These are phyloP conservation scores for Diarsia mendica DNA, from an alignment of 2,888 invertebrate species.

Conservation along the genomic window DNA sequence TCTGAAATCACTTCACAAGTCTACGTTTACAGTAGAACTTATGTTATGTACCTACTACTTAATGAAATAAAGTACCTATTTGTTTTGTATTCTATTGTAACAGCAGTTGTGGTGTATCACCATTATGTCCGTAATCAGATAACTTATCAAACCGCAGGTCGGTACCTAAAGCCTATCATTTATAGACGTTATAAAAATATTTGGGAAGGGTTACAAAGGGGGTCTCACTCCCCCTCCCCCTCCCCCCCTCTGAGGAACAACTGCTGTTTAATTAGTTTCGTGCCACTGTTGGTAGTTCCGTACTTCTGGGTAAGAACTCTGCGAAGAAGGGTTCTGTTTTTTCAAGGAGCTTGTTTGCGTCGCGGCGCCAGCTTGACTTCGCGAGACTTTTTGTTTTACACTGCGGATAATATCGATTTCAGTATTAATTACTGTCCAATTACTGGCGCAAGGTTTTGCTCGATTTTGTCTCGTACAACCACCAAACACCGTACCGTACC, in stretches of 20 bases:
- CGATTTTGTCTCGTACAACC: not conserved
- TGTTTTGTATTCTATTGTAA: not conserved
- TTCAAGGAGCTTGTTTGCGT: not conserved
- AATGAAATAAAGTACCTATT: slow-evolving; percentile 9
- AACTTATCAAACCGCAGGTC: not conserved
- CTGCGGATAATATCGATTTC: not conserved
- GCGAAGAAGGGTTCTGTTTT: not conserved
- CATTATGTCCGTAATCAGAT: not conserved
- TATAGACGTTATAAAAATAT: slow-evolving; percentile 3
- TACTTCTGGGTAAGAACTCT: not conserved
- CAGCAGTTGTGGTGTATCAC: too few relatives aligned
- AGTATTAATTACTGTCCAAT: slow-evolving; percentile 6
- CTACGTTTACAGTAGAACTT: not conserved
- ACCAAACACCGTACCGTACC: too few relatives aligned
- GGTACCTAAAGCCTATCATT: not conserved
- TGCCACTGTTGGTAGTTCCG: not conserved
- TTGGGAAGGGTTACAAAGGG: not conserved
- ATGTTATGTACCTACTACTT: not conserved
- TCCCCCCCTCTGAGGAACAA: not conserved
- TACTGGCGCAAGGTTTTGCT: not conserved
- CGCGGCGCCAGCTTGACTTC: not conserved
- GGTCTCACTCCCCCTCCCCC: too few relatives aligned
- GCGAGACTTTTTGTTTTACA: not conserved
- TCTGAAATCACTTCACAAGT: not conserved
- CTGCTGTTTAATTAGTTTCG: slow-evolving; percentile 19